phyloP scores from a whole-genome alignment of 2,113 vertebrate species.

The Mugil cephalus region DNA sequence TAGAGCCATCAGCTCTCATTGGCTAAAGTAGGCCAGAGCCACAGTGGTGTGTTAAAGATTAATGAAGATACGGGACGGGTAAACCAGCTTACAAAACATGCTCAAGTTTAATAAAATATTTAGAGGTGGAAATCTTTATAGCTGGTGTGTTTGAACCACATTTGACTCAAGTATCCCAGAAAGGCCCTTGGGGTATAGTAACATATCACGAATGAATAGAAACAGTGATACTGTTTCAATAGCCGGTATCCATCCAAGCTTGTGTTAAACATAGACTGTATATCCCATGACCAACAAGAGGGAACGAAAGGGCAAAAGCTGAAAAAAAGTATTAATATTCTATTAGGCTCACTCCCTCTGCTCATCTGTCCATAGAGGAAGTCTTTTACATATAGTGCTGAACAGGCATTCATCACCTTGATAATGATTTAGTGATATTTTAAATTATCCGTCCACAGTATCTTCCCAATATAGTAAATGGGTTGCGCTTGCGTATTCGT shows the following conservation, averaged over 20 bases:
- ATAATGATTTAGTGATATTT: constrained; percentile 26
- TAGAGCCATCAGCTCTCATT: constrained; percentile 43
- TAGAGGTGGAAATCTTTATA: constrained; percentile 64
- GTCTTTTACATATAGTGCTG: not conserved
- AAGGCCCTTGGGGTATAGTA: constrained; percentile 26
- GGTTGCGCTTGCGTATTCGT: not conserved
- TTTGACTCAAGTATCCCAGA: constrained; percentile 52
- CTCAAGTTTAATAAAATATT: constrained; percentile 76
- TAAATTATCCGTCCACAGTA: not conserved
- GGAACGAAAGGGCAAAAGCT: not conserved
- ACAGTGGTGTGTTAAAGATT: constrained; percentile 70
- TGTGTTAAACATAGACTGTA: not conserved
- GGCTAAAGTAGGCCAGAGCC: constrained; percentile 63
- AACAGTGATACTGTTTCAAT: constrained; percentile 13
- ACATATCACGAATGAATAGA: constrained; percentile 24
- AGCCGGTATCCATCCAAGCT: constrained; percentile 2
- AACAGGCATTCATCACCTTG: constrained; percentile 22
- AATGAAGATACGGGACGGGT: constrained; percentile 68
- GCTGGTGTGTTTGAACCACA: constrained; percentile 35
- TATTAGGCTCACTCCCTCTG: too few relatives aligned
- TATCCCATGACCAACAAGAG: not conserved
- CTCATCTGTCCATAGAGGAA: not conserved
- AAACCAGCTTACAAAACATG: constrained; percentile 70
- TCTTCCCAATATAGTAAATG: constrained; percentile 24
- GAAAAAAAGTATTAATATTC: too few relatives aligned